These are phyloP conservation scores for Anguilla anguilla DNA, from an alignment of 2,797 vertebrate species.

Conservation along the genomic window DNA sequence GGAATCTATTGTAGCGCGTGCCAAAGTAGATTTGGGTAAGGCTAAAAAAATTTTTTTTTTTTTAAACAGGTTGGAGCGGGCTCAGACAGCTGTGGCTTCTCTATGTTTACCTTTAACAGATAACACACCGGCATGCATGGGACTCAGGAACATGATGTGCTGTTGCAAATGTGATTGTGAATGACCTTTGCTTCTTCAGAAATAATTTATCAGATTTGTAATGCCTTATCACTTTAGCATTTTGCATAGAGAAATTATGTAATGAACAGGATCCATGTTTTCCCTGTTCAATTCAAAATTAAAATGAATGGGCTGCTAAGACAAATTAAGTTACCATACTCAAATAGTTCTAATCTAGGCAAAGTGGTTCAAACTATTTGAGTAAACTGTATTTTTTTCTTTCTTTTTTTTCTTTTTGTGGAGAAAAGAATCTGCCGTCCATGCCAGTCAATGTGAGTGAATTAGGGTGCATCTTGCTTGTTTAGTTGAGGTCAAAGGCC, in stretches of 20 bases:
- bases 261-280: neutral
- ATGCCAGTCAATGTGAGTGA: neutral
- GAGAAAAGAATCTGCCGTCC: neutral
- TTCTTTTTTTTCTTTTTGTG: neutral
- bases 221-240: neutral
- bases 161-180: conserved; percentile 63
- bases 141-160: conserved; percentile 62
- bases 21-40: conserved; percentile 61
- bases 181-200: conserved; percentile 43
- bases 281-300: neutral
- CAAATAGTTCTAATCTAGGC: too few relatives aligned
- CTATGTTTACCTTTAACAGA: conserved; percentile 63
- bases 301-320: neutral
- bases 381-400: neutral
- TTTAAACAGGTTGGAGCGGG: conserved; percentile 63
- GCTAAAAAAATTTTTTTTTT: too few relatives aligned
- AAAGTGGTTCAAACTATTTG: too few relatives aligned
- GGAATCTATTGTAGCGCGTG: neutral
- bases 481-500: neutral
- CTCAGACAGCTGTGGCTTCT: conserved; percentile 71
- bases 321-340: too few relatives aligned
- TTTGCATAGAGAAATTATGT: neutral
- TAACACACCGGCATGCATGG: conserved; percentile 64
- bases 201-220: neutral
- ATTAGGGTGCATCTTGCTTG: neutral